Conservation (phyloP, 2,888 invertebrate species). For the Leptinotarsa peninsularis region DNA sequence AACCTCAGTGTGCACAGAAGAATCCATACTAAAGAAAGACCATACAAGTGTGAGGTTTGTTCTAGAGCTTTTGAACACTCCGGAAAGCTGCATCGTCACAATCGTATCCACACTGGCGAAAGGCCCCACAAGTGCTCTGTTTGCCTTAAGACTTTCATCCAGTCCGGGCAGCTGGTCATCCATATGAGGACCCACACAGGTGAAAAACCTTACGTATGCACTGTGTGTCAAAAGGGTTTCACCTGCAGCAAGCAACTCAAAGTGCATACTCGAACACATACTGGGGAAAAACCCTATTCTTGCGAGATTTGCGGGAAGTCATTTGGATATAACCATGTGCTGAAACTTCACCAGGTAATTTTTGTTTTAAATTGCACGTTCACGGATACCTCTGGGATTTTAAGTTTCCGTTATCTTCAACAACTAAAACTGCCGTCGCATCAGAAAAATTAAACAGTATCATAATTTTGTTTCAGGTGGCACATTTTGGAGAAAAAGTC, state of each 20-base stretch:
- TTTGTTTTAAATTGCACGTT: background rate
- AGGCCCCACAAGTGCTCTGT: conserved; percentile 90
- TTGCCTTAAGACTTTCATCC: conserved; percentile 90
- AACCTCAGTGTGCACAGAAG: conserved; percentile 90
- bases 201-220: conserved; percentile 85
- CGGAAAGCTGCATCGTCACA: conserved; percentile 89
- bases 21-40: conserved; percentile 92
- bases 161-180: conserved; percentile 90
- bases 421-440: no score
- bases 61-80: conserved; percentile 91
- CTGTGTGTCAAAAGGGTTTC: conserved; percentile 89
- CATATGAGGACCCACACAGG: conserved; percentile 90
- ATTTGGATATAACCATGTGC: conserved; percentile 91
- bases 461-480: conserved; percentile 68
- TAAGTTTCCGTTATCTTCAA: no score
- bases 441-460: background rate
- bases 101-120: conserved; percentile 91
- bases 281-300: conserved; percentile 90
- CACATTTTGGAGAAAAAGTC: conserved; percentile 91
- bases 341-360: conserved; percentile 77
- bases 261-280: conserved; percentile 91
- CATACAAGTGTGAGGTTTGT: conserved; percentile 90
- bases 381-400: background rate
- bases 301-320: conserved; percentile 92
- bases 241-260: conserved; percentile 93